Base-by-base conservation (phyloP, 30 jellyfish, hydroid and myxozoan species). In the Turritopsis dohrnii region DNA sequence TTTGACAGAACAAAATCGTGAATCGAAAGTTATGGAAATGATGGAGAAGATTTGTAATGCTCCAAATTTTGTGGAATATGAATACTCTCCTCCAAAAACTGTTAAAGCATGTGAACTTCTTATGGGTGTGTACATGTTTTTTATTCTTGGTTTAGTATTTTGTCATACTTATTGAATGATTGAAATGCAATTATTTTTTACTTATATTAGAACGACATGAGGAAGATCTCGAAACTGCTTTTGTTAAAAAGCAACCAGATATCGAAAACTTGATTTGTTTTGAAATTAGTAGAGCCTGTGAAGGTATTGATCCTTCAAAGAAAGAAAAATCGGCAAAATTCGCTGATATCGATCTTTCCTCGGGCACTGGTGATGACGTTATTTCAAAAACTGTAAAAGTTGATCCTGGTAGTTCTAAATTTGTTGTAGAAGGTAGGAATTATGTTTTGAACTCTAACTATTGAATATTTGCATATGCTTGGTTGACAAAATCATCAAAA, bases 31-130 rank as follows among this genome's bases (percentile, higher is more conserved):
- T 18, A 82, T 85, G 80, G 96, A 93, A 25, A 90, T 90, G 1
- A 18, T 93, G 82, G 98, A 93, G 41, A 88, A 85, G 23, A 74
- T 88, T 29, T 93, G 98, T 79, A 76, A 53, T 31, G 90, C 98
- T 28, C 86, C 72, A 21, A 84, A 85, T 54, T 93, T 88, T 88
- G 95, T 85, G 18, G 83, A 86, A 16, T 93, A 93, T 28, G 96
- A 93, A 7, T 93, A 79, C 72, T 93, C 98, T 28, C 98, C 98
- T 23, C 98, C 98, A 27, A 93, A 88, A 71, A 88, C 96, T 17
- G 96, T 84, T 23, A 93, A 88, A 66, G 98, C 96, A 17, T 93
- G 98, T 84, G 80, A 93, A 75, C 83, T 93, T 21, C 85, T 93
- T 0, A 75, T 93, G 17, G 97, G 97, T 91, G 74, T 16, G 90